A percentile compares a stretch with the other conserved stretches of the same genome.
phyloP scores from a whole-genome alignment of 1,140 invertebrate species.

The Cheumatopsyche charites region DNA sequence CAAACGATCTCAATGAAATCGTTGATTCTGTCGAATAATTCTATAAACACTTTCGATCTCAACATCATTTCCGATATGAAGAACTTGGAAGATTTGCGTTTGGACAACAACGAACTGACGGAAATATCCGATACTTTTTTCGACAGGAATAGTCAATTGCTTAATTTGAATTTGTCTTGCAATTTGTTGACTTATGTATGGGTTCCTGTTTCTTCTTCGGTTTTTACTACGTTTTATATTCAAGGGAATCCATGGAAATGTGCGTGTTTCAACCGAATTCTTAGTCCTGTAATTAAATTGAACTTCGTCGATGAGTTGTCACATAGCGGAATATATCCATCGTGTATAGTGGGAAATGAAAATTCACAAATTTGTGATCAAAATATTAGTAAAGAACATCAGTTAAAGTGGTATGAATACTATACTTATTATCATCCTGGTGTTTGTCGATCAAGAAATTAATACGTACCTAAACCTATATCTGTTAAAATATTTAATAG shows the following conservation, averaged over 20 bases:
- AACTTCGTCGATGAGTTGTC: no score
- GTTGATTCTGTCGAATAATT: not conserved
- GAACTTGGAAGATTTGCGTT: not conserved
- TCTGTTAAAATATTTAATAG: no score
- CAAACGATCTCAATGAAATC: not conserved
- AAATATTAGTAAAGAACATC: not conserved
- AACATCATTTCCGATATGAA: not conserved
- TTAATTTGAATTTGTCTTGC: not conserved
- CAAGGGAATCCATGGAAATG: slow-evolving; percentile 5
- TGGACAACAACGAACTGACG: not conserved
- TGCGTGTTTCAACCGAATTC: not conserved
- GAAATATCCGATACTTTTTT: not conserved
- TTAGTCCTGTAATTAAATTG: no score
- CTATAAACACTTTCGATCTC: not conserved
- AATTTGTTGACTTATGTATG: not conserved
- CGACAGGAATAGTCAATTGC: not conserved
- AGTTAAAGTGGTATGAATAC: not conserved
- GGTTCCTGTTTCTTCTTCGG: not conserved
- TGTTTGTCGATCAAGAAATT: not conserved
- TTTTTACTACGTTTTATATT: not conserved
- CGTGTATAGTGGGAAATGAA: not conserved
- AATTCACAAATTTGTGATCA: not conserved
- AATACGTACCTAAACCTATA: no score
- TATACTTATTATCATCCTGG: not conserved
- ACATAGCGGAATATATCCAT: not conserved